phyloP scores from a whole-genome alignment of 2,113 vertebrate genomes.

The Percopsis transmontana region DNA sequence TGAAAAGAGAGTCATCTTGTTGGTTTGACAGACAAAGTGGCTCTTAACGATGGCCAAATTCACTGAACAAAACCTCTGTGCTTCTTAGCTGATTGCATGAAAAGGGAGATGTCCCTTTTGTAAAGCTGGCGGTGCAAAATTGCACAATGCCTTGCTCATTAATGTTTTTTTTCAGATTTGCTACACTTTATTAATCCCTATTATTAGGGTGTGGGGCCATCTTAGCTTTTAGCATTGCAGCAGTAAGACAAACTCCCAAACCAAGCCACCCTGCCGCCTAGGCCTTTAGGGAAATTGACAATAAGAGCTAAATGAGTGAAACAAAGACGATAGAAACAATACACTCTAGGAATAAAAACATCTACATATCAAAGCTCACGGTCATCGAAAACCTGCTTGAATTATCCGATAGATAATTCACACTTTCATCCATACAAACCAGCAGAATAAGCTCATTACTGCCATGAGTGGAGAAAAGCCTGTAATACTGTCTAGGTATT shows the following conservation, averaged over 20 bases:
- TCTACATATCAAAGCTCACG: too few species aligned
- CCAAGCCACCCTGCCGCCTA: background rate
- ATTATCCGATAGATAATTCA: background rate
- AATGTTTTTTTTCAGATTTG: too few species aligned
- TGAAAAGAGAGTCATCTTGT: slow-evolving; percentile 5
- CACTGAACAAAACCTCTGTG: background rate
- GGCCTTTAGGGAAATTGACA: background rate
- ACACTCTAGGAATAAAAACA: background rate
- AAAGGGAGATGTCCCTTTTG: background rate
- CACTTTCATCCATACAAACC: background rate
- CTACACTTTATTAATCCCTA: too few species aligned
- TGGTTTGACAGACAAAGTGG: slow-evolving; percentile 6
- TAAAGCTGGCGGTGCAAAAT: too few species aligned
- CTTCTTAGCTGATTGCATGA: background rate
- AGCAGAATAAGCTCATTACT: slow-evolving; percentile 7
- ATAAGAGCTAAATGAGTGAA: background rate
- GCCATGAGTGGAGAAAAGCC: background rate
- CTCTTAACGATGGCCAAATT: too few species aligned
- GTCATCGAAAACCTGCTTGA: background rate
- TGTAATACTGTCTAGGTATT: background rate
- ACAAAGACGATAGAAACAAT: background rate
- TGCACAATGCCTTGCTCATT: too few species aligned
- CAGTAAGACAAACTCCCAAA: too few species aligned
- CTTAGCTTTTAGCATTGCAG: too few species aligned
- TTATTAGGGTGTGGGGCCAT: too few species aligned